A percentile compares a stretch with the other conserved stretches of the same genome.
These are phyloP conservation scores for Synanthedon myopaeformis DNA, from an alignment of 2,888 invertebrate species.

Conservation along the genomic window DNA sequence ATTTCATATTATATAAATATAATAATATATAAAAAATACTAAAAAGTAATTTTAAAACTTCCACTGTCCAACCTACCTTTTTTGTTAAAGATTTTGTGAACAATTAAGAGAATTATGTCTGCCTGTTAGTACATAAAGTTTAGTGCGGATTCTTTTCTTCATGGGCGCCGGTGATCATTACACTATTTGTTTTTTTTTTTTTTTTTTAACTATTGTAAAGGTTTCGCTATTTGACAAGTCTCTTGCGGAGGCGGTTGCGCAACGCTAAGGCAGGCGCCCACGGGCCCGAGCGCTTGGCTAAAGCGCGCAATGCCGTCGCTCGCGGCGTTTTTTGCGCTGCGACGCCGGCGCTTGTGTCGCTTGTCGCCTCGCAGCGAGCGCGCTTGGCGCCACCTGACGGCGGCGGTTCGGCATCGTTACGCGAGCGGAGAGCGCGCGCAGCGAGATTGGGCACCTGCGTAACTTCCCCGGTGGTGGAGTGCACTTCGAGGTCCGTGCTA, in stretches of 20 bases:
- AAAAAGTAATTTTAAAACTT: too few species aligned
- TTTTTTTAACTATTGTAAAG: too few species aligned
- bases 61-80: too few species aligned
- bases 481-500: conserved; percentile 1
- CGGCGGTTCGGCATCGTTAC: conserved; percentile 23
- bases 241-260: conserved; percentile 51
- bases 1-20: too few species aligned
- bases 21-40: too few species aligned
- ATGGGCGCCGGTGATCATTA: too few species aligned
- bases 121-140: too few species aligned
- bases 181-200: too few species aligned
- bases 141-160: too few species aligned
- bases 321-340: conserved; percentile 14
- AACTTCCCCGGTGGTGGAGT: conserved; percentile 9
- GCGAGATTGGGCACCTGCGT: not conserved
- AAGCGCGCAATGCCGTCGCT: conserved; percentile 23
- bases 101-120: too few species aligned
- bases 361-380: conserved; percentile 11
- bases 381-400: conserved; percentile 12
- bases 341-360: conserved; percentile 16
- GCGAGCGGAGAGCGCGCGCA: conserved; percentile 29
- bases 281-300: conserved; percentile 40
- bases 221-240: conserved; percentile 43
- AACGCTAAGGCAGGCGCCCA: conserved; percentile 56
- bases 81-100: too few species aligned